Evolutionary conservation across 2,888 invertebrate species (phyloP).

Genomic region (Melieria picta): DNA sequence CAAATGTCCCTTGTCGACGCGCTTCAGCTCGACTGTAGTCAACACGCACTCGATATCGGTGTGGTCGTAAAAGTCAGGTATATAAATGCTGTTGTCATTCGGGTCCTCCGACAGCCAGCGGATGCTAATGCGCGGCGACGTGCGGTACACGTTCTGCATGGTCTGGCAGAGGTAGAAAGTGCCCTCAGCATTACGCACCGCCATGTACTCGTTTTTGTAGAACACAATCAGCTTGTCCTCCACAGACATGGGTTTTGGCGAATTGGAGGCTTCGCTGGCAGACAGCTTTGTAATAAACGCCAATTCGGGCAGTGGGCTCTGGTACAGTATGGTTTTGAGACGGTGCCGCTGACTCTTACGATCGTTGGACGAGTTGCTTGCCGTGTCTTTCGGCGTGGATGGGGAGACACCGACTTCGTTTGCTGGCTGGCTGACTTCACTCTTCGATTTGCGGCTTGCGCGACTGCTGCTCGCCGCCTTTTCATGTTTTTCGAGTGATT

Average conservation of each 20-base stretch:
- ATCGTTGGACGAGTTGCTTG: constrained; percentile 42
- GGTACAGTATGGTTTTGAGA: constrained; percentile 74
- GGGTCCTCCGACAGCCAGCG: constrained; percentile 84
- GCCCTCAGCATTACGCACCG: constrained; percentile 89
- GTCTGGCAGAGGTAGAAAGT: constrained; percentile 90
- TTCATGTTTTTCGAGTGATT: constrained; percentile 27
- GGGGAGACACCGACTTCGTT: not conserved
- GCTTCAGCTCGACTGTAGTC: constrained; percentile 82
- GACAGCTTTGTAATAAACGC: constrained; percentile 80
- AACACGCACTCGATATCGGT: constrained; percentile 92
- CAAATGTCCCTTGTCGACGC: constrained; percentile 78
- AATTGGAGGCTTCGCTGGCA: constrained; percentile 70
- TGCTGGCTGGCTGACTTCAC: constrained; percentile 20
- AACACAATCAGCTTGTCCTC: constrained; percentile 88
- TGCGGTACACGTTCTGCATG: constrained; percentile 89
- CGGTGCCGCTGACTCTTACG: constrained; percentile 57
- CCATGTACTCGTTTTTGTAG: constrained; percentile 90
- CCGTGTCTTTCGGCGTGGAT: not conserved
- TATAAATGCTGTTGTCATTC: constrained; percentile 73
- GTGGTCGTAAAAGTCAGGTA: constrained; percentile 88
- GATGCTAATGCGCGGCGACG: constrained; percentile 85
- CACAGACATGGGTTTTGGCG: constrained; percentile 68
- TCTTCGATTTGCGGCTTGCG: constrained; percentile 39
- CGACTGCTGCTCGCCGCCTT: constrained; percentile 31
- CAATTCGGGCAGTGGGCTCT: constrained; percentile 83